Conservation (phyloP, 1,140 invertebrate species). For the Centruroides vittatus region DNA sequence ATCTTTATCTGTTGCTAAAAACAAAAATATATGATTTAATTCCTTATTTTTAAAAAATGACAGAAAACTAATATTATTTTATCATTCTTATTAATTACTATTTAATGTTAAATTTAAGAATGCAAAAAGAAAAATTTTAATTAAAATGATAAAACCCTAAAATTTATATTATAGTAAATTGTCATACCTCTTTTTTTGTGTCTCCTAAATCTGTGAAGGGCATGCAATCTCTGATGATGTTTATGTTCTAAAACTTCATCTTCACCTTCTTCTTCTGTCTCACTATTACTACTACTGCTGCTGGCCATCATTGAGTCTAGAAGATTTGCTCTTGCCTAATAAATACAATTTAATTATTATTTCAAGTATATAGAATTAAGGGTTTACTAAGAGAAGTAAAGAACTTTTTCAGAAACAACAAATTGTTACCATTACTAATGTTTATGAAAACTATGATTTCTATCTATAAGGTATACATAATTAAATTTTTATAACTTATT, state of each 20-base stretch:
- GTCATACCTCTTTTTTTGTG: conserved; percentile 51
- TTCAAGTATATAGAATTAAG: background rate
- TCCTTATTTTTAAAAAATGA: background rate
- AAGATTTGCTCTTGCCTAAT: conserved; percentile 51
- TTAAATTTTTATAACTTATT: no score
- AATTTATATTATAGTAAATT: background rate
- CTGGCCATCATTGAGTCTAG: conserved; percentile 54
- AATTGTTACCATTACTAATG: no score
- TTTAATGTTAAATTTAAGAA: background rate
- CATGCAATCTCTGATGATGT: conserved; percentile 45
- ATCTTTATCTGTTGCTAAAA: conserved; percentile 38
- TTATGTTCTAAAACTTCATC: conserved; percentile 27
- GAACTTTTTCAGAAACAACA: no score
- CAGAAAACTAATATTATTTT: background rate
- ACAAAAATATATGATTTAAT: conserved; percentile 6
- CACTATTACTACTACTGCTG: conserved; percentile 20
- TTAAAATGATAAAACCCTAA: background rate
- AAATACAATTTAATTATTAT: background rate
- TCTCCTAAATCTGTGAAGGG: conserved; percentile 49
- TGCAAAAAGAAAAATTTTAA: background rate
- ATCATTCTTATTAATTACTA: background rate
- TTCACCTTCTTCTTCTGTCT: conserved; percentile 29
- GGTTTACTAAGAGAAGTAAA: no score
- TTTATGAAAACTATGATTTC: no score
- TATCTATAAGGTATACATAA: no score